Conservation (phyloP, 2,113 vertebrate species). For the Indri indri region DNA sequence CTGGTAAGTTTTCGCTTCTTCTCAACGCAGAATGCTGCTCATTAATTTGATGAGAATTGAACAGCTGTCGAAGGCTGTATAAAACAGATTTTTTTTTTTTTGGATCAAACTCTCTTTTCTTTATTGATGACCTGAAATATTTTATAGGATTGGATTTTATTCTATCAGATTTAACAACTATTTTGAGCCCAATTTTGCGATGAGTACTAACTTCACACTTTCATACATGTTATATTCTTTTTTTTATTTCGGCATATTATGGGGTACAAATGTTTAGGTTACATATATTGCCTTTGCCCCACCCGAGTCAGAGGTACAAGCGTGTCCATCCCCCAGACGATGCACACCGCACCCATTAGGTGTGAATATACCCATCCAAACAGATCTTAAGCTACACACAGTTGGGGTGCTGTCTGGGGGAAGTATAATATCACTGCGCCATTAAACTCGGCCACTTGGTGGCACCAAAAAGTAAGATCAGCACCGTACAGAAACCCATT, state of each 20-base stretch:
- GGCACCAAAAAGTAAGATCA: slow-evolving; percentile 80
- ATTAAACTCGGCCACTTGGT: slow-evolving; percentile 77
- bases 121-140: slow-evolving; percentile 31
- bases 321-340: too few relatives aligned
- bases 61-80: not conserved
- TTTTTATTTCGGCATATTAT: too few relatives aligned
- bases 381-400: not conserved
- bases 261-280: too few relatives aligned
- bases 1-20: not conserved
- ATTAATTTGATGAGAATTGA: not conserved
- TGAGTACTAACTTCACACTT: not conserved
- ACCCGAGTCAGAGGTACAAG: too few relatives aligned
- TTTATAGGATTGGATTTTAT: slow-evolving; percentile 16
- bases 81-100: slow-evolving; percentile 17
- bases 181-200: not conserved
- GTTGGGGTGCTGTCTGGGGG: not conserved
- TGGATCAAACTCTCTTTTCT: not conserved
- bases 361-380: too few relatives aligned
- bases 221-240: not conserved
- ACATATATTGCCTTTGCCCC: too few relatives aligned
- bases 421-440: not conserved
- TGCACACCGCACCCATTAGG: too few relatives aligned
- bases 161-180: not conserved
- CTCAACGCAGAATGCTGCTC: not conserved
- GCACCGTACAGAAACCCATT: fast-evolving